Evolutionary conservation across 2,113 vertebrate species (phyloP).

Genomic region (Jaculus jaculus): DNA sequence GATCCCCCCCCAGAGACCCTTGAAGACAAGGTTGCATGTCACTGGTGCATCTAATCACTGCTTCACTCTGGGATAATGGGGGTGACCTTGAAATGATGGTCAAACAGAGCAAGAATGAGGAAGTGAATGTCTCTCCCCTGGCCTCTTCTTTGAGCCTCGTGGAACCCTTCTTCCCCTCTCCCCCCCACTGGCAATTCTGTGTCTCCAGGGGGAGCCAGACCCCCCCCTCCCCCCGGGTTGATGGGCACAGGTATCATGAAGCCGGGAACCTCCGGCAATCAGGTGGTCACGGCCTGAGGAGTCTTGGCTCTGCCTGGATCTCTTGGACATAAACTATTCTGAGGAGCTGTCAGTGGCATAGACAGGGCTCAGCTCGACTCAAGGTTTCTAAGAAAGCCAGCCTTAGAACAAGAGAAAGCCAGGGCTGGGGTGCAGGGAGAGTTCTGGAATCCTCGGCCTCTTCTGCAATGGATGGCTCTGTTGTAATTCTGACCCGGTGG

Average conservation of each 20-base stretch:
- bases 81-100: neutral
- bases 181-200: fast-evolving
- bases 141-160: neutral
- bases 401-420: slow-evolving; percentile 33
- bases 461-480: neutral
- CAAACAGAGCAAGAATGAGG: neutral
- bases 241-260: neutral
- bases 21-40: neutral
- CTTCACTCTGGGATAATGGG: neutral
- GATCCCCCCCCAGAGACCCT: too few species aligned
- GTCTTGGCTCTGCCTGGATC: neutral
- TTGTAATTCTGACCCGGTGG: too few species aligned
- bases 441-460: neutral
- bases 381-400: slow-evolving; percentile 47
- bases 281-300: neutral
- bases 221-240: neutral
- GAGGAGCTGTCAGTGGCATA: neutral
- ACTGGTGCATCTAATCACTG: neutral
- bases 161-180: neutral
- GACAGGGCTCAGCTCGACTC: neutral
- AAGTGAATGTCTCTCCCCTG: fast-evolving
- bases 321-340: slow-evolving; percentile 20
- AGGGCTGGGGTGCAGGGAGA: neutral
- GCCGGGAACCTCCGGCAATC: neutral
- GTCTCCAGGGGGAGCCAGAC: neutral